Conservation (phyloP, 2,888 invertebrate genomes). For the Horisme vitalbata region DNA sequence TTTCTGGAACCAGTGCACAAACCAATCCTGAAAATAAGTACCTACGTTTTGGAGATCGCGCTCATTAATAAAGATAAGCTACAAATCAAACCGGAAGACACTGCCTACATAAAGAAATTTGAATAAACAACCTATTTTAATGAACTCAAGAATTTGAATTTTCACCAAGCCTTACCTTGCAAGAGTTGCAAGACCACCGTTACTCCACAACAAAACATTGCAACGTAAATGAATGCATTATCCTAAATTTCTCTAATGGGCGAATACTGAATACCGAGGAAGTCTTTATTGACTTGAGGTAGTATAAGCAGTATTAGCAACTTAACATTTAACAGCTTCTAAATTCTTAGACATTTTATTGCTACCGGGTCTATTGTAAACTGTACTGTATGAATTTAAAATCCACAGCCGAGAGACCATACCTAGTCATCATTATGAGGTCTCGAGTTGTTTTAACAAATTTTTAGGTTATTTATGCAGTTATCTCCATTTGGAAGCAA, state of each 20-base stretch:
- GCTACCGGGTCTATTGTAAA: conserved; percentile 1
- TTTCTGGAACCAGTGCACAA: conserved; percentile 29
- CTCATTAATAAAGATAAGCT: conserved; percentile 28
- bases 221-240: conserved; percentile 58
- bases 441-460: not conserved
- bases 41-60: conserved; percentile 13
- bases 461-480: not conserved
- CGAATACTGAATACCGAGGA: conserved; percentile 39
- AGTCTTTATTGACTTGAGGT: conserved; percentile 42
- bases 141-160: conserved; percentile 44
- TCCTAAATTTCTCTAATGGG: conserved; percentile 57
- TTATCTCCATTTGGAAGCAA: conserved; percentile 1
- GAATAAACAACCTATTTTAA: conserved; percentile 30
- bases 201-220: conserved; percentile 50
- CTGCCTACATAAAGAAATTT: conserved; percentile 20
- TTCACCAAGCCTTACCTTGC: conserved; percentile 39
- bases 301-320: conserved; percentile 19
- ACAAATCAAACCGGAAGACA: conserved; percentile 21
- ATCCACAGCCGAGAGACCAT: not conserved
- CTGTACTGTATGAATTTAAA: conserved; percentile 3
- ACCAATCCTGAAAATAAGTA: conserved; percentile 6
- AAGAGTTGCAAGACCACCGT: conserved; percentile 45
- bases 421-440: not conserved
- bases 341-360: conserved; percentile 13
- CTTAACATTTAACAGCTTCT: conserved; percentile 10